Evolutionary conservation across 2,797 vertebrate genomes (phyloP).

Genomic region (Alca torda): DNA sequence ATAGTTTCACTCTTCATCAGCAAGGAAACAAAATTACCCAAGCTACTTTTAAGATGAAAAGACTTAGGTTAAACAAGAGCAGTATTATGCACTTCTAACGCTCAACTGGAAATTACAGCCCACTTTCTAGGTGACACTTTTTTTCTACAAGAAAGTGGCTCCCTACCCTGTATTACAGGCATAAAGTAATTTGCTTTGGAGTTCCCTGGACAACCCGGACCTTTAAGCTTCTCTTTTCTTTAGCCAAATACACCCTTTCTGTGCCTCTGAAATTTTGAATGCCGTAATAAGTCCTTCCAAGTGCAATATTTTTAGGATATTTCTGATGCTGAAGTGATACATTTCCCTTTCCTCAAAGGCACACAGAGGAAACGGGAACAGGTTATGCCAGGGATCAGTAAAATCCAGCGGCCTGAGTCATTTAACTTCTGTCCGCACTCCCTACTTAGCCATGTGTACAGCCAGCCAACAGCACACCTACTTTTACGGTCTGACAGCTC

Average conservation of each 20-base stretch:
- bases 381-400: background rate
- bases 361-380: background rate
- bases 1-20: background rate
- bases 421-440: background rate
- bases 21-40: background rate
- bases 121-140: constrained; percentile 25
- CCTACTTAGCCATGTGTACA: background rate
- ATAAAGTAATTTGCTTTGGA: background rate
- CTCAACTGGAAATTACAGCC: background rate
- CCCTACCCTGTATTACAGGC: background rate
- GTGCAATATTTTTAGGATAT: constrained; percentile 10
- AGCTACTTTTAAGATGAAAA: background rate
- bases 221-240: constrained; percentile 15
- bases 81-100: background rate
- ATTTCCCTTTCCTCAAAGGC: background rate
- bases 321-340: constrained; percentile 23
- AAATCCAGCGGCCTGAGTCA: background rate
- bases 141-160: background rate
- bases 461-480: background rate
- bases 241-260: constrained; percentile 7
- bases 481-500: constrained; percentile 35
- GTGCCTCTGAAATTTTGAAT: background rate
- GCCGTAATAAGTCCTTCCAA: background rate
- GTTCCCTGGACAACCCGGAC: background rate
- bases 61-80: constrained; percentile 39